Evolutionary conservation across 2,797 vertebrate species (phyloP).

Genomic region (Melanotaenia pygmaea): DNA sequence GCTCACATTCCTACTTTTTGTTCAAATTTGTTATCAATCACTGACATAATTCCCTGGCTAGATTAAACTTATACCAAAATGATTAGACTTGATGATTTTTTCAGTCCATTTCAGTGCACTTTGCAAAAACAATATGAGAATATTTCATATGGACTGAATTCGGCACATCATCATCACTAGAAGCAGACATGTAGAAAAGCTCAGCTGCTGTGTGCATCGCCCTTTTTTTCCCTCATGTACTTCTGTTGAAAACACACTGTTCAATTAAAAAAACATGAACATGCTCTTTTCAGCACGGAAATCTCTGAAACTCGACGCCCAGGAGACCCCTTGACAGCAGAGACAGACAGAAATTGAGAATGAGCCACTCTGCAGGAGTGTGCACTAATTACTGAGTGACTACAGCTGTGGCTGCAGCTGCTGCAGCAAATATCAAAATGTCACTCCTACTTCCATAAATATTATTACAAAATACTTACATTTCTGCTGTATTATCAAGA

Average conservation of each 20-base stretch:
- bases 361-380: constrained; percentile 7
- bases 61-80: background rate
- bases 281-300: background rate
- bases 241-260: background rate
- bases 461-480: background rate
- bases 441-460: constrained; percentile 9
- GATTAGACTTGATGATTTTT: background rate
- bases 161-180: background rate
- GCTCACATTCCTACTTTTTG: background rate
- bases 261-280: constrained; percentile 2
- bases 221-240: background rate
- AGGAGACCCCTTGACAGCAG: background rate
- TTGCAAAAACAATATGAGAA: background rate
- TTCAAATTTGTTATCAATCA: background rate
- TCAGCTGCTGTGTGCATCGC: background rate
- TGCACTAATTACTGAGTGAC: constrained; percentile 28
- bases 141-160: background rate
- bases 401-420: constrained; percentile 36
- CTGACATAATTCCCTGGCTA: background rate
- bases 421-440: background rate
- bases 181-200: background rate
- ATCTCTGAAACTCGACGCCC: background rate
- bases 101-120: background rate
- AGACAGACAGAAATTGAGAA: background rate
- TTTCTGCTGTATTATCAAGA: background rate